Evolutionary conservation across 2,797 vertebrate genomes (phyloP).

Genomic region (Loriculus beryllinus): DNA sequence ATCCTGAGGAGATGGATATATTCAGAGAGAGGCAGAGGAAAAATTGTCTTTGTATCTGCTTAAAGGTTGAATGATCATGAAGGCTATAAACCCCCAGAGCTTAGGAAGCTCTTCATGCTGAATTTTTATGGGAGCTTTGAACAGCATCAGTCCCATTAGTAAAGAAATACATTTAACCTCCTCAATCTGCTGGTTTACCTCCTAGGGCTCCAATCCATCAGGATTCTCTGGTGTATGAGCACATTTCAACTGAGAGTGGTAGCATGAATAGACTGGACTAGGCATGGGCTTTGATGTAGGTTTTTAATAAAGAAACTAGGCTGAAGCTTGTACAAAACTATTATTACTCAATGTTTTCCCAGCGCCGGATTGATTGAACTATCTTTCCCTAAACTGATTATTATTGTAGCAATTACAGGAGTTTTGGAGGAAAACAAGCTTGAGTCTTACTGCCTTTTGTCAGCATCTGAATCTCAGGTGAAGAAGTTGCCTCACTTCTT

Average conservation of each 20-base stretch:
- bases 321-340: neutral
- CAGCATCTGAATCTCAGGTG: neutral
- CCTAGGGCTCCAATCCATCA: neutral
- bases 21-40: constrained; percentile 8
- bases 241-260: neutral
- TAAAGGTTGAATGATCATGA: constrained; percentile 28
- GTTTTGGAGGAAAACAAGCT: neutral
- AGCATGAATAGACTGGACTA: neutral
- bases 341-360: neutral
- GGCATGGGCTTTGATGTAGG: neutral
- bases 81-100: neutral
- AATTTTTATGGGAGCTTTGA: constrained; percentile 19
- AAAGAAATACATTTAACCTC: constrained; percentile 28
- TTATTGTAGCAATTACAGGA: neutral
- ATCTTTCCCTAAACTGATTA: neutral
- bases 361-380: neutral
- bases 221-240: neutral
- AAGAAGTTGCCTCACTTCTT: neutral
- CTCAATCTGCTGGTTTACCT: constrained; percentile 3
- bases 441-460: neutral
- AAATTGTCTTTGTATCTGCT: constrained; percentile 18
- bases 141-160: neutral
- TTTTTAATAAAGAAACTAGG: constrained; percentile 27
- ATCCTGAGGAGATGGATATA: neutral
- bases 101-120: neutral